Percentiles rank a stretch among this genome's conserved stretches.
These are phyloP conservation scores for Synergus laeviventris DNA, from an alignment of 2,888 invertebrate species.

Conservation along the genomic window DNA sequence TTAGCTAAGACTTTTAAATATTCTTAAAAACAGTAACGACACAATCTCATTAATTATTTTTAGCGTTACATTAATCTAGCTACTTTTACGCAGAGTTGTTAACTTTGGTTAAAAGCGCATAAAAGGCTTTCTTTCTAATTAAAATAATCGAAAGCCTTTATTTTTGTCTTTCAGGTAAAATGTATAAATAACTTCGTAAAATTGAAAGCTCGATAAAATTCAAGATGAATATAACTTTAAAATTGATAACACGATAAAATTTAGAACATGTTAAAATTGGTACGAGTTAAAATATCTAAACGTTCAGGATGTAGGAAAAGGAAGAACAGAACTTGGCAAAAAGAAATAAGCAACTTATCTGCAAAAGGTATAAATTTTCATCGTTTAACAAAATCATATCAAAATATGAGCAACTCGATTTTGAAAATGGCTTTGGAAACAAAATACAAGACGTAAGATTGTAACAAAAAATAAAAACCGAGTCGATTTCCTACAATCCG, in stretches of 20 bases:
- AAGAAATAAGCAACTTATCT: conserved; percentile 20
- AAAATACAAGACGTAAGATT: conserved; percentile 62
- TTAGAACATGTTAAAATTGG: conserved; percentile 30
- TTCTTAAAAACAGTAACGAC: conserved; percentile 35
- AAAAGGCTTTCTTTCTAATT: conserved; percentile 10
- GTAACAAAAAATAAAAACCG: conserved; percentile 68
- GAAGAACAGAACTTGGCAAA: conserved; percentile 14
- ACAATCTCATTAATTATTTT: conserved; percentile 10
- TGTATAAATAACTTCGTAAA: conserved; percentile 26
- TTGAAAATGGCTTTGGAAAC: conserved; percentile 57
- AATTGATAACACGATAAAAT: conserved; percentile 21
- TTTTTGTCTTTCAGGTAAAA: conserved; percentile 9
- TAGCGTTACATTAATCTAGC: conserved; percentile 25
- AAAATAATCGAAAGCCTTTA: conserved; percentile 25
- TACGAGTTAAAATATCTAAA: conserved; percentile 28
- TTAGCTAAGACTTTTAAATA: conserved; percentile 18
- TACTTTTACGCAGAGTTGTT: conserved; percentile 2
- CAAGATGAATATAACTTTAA: not conserved
- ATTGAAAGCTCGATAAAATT: conserved; percentile 32
- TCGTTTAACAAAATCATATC: conserved; percentile 71
- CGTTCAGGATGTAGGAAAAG: conserved; percentile 14
- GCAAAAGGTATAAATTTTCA: conserved; percentile 37
- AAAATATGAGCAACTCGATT: conserved; percentile 67
- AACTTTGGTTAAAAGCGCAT: not conserved
- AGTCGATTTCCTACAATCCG: conserved; percentile 70